A percentile compares a stretch with the other conserved stretches of the same genome.
These are phyloP conservation scores for Rhea americana DNA, from an alignment of 2,113 vertebrate species.

Conservation along the genomic window DNA sequence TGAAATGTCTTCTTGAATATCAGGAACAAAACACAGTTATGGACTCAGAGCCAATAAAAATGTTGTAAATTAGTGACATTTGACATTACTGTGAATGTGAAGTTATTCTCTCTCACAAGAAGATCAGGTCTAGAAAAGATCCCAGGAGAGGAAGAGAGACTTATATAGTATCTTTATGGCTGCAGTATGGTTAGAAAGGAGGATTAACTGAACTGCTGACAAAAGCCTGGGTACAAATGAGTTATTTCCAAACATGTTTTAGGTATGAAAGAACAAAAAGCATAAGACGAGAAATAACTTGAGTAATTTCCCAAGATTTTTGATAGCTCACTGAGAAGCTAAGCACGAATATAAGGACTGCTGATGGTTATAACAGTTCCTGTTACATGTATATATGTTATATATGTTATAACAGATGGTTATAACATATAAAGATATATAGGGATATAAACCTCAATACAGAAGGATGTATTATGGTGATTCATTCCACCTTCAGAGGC, in stretches of 20 bases:
- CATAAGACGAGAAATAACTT: background rate
- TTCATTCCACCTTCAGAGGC: background rate
- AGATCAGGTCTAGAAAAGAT: constrained; percentile 23
- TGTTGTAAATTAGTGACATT: background rate
- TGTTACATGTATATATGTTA: background rate
- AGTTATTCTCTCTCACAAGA: background rate
- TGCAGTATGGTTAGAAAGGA: background rate
- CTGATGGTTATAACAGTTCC: background rate
- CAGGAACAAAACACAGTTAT: background rate
- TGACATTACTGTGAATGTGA: background rate
- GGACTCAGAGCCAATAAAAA: background rate
- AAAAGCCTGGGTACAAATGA: background rate
- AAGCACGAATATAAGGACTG: background rate
- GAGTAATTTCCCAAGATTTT: background rate
- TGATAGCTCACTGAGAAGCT: background rate
- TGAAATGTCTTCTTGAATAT: background rate
- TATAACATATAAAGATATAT: background rate
- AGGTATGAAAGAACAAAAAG: background rate
- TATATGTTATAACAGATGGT: too few relatives aligned
- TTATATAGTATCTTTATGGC: background rate
- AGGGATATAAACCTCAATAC: background rate
- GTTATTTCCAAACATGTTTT: background rate
- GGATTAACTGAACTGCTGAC: background rate
- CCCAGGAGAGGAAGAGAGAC: background rate
- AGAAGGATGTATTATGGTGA: accelerated